Conservation (phyloP, 1,140 invertebrate genomes). For the Hyles vespertilio region DNA sequence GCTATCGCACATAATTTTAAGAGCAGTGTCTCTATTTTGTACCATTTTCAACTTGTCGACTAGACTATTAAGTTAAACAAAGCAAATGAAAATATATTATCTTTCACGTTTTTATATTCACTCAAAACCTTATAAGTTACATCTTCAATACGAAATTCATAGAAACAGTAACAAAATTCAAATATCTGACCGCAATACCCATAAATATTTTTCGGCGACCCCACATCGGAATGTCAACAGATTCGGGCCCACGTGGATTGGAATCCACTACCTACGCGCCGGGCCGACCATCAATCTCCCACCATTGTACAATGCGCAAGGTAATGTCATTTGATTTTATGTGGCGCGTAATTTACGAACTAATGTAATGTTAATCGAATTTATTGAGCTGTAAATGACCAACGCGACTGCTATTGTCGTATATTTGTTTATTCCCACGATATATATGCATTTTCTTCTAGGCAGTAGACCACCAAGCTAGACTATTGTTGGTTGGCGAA, state of each 20-base stretch:
- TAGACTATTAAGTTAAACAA: too few relatives aligned
- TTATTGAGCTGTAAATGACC: neutral
- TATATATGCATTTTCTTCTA: too few relatives aligned
- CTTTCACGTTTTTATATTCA: too few relatives aligned
- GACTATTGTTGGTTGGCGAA: too few relatives aligned
- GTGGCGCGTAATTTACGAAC: neutral
- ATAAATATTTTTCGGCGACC: slow-evolving; percentile 13
- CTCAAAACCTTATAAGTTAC: too few relatives aligned
- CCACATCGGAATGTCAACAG: slow-evolving; percentile 40
- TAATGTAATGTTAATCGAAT: neutral
- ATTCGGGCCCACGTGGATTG: slow-evolving; percentile 50
- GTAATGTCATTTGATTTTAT: neutral
- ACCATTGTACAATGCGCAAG: slow-evolving; percentile 15
- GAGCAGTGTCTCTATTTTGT: too few relatives aligned
- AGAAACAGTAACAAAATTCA: neutral
- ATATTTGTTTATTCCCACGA: too few relatives aligned
- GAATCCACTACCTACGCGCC: slow-evolving; percentile 55
- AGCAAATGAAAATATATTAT: too few relatives aligned
- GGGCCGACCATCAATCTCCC: slow-evolving; percentile 37
- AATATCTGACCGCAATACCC: neutral
- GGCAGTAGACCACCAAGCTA: too few relatives aligned
- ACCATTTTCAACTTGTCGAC: too few relatives aligned
- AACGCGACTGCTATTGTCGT: neutral
- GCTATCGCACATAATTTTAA: too few relatives aligned
- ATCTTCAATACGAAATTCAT: too few relatives aligned